Conservation (phyloP, 2,797 vertebrate species). For the Corythornis leucogaster region DNA sequence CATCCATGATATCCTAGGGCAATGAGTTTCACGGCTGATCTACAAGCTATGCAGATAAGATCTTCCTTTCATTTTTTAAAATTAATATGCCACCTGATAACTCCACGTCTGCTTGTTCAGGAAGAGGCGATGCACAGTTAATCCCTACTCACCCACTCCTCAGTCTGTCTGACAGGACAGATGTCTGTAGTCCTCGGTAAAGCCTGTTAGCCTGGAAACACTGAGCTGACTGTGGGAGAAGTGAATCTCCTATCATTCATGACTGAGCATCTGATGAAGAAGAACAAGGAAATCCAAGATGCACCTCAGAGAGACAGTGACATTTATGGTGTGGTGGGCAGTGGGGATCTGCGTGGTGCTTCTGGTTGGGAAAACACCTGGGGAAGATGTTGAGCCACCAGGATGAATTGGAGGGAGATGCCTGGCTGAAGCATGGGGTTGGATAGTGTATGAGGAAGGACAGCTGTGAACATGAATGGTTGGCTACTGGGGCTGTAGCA, state of each 20-base stretch:
- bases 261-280: neutral
- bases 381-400: neutral
- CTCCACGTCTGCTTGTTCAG: neutral
- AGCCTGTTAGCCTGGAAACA: neutral
- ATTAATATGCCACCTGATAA: neutral
- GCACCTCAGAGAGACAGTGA: neutral
- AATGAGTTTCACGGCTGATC: neutral
- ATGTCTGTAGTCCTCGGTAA: neutral
- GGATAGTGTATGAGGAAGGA: neutral
- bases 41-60: slow-evolving; percentile 25
- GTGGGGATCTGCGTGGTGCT: neutral
- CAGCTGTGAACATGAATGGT: neutral
- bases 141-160: slow-evolving; percentile 7
- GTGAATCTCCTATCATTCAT: neutral
- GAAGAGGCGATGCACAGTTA: neutral
- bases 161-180: neutral
- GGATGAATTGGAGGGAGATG: neutral
- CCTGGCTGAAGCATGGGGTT: neutral
- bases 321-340: neutral
- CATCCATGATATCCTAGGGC: neutral
- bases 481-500: neutral
- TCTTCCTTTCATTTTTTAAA: slow-evolving; percentile 1
- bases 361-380: neutral
- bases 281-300: neutral
- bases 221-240: neutral